Percentiles rank a stretch among this genome's conserved stretches.
Conservation (phyloP, 2,113 vertebrate species). For the Microcebus griseorufus region DNA sequence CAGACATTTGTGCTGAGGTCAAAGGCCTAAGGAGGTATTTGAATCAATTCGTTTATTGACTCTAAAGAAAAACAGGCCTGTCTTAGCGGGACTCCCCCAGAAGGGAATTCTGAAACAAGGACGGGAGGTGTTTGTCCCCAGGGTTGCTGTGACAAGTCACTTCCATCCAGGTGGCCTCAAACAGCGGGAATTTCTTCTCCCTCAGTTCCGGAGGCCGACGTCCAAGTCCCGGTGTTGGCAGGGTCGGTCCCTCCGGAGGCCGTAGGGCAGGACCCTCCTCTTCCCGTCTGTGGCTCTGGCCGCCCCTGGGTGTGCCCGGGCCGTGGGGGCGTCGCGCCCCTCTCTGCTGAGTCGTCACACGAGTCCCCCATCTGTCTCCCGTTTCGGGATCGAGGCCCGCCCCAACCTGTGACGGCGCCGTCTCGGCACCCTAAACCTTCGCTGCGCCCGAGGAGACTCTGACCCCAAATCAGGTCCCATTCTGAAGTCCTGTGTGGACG, state of each 20-base stretch:
- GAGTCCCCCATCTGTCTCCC: neutral
- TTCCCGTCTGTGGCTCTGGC: neutral
- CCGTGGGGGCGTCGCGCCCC: accelerated
- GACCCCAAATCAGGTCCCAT: no score
- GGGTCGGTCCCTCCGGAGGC: accelerated
- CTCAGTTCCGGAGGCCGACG: neutral
- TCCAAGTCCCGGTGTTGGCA: neutral
- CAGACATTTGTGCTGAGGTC: neutral
- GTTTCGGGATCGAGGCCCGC: accelerated
- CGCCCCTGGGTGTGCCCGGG: neutral
- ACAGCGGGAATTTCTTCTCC: neutral
- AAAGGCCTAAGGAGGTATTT: neutral
- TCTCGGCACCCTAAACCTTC: neutral
- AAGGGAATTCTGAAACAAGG: neutral
- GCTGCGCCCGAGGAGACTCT: neutral
- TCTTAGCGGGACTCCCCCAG: neutral
- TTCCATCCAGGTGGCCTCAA: neutral
- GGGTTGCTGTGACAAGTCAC: neutral
- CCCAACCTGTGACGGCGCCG: no score
- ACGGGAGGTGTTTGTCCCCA: neutral
- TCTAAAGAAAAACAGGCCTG: neutral
- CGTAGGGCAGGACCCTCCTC: neutral
- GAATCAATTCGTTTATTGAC: neutral
- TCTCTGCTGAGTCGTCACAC: neutral
- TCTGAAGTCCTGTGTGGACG: neutral